Base-by-base conservation (phyloP, 2,888 invertebrate species). In the Drosophila ezoana region DNA sequence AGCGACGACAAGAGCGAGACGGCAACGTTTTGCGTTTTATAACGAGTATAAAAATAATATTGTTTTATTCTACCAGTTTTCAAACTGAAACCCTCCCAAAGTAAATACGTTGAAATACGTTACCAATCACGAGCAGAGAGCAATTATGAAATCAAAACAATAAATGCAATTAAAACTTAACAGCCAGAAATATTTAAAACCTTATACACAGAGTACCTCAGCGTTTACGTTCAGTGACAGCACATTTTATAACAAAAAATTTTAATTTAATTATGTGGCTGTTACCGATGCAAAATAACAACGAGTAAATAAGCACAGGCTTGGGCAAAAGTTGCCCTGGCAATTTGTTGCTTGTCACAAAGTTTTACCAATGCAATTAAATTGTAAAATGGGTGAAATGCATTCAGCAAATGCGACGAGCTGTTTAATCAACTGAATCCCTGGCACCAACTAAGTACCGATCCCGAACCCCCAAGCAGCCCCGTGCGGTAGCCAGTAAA, bases 331-430 rank as follows among this genome's bases (percentile, higher is more conserved):
- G 67, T 66, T 68, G 23, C 41, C 13, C 43, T 52, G 63, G 61
- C 66, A 77, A 72, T 81, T 86, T 72, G 76, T 76, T 56, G 62
- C n/a, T 65, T 81, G 66, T 75, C 67, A 54, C 68, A 79, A 77
- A 70, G 57, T 76, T 86, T 80, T 67, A 52, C 64, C 73, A 83
- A 81, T 76, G 87, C 87, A 86, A 82, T 86, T 76, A 83, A 86
- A 71, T 37, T 58, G 60, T n/a, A 9, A 37, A 59, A 41, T 37
- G 64, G 49, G 14, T 16, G 14, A 43, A 63, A 41, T 71, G 73
- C 75, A 75, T 69, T 74, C 53, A 56, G 51, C 13, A 52, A 68
- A 57, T 56, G 58, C 56, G 49, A 43, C 35, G 57, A 60, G 59
- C 67, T 57, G 63, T 38, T 76, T 72, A 76, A 76, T 76, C 77